A percentile compares a stretch with the other conserved stretches of the same genome.
Conservation (phyloP, 2,113 vertebrate genomes). For the Cyanoderma ruficeps region DNA sequence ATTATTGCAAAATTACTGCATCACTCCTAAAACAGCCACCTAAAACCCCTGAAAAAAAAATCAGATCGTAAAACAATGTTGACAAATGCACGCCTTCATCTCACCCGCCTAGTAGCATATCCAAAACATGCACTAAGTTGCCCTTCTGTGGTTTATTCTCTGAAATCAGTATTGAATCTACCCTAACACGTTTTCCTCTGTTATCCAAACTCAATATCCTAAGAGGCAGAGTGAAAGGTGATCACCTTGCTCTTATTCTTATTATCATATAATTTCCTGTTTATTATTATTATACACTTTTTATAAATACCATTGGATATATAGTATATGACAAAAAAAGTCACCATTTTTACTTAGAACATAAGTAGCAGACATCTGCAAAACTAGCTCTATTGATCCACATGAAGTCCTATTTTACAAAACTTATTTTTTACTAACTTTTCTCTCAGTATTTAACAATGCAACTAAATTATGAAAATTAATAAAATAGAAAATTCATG, state of each 20-base stretch:
- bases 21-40: neutral
- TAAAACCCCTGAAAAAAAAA: neutral
- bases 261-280: neutral
- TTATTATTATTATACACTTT: neutral
- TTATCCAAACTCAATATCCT: neutral
- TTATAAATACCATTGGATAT: neutral
- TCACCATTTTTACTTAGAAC: neutral
- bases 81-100: neutral
- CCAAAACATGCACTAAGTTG: neutral
- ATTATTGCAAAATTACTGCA: neutral
- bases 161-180: neutral
- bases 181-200: neutral
- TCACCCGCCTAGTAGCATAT: neutral
- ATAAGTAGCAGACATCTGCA: neutral
- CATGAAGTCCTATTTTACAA: neutral
- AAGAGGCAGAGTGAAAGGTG: neutral
- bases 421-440: neutral
- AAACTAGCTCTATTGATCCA: neutral
- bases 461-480: constrained; percentile 58
- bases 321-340: neutral
- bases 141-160: neutral
- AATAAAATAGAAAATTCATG: constrained; percentile 61
- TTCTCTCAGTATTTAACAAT: neutral
- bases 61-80: neutral
- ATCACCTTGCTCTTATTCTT: neutral